A percentile compares a stretch with the other conserved stretches of the same genome.
These are phyloP conservation scores for Denticeps clupeoides DNA, from an alignment of 2,797 vertebrate species.

Conservation along the genomic window DNA sequence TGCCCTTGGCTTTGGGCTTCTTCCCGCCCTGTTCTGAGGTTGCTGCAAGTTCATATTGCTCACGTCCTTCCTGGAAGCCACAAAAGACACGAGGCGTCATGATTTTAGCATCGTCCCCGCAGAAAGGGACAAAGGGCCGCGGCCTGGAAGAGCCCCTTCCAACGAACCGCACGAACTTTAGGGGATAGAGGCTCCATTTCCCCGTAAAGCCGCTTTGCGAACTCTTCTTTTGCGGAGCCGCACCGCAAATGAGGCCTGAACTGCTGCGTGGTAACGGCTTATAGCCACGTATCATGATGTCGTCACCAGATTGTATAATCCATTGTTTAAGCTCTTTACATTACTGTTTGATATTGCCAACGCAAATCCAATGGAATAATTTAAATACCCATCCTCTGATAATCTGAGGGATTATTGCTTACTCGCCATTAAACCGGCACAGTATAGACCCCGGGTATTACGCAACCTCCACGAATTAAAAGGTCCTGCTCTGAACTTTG, in stretches of 20 bases:
- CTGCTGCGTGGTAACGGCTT: no score
- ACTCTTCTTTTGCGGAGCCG: neutral
- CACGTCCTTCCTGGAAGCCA: conserved; percentile 73
- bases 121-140: neutral
- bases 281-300: neutral
- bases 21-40: conserved; percentile 83
- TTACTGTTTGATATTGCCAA: neutral
- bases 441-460: neutral
- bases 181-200: neutral
- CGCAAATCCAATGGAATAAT: neutral
- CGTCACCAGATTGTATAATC: neutral
- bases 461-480: neutral
- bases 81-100: neutral
- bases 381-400: neutral
- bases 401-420: neutral
- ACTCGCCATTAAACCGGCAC: neutral
- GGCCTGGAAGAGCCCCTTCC: neutral
- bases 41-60: conserved; percentile 93
- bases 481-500: neutral
- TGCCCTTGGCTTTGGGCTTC: conserved; percentile 61
- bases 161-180: neutral
- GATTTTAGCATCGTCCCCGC: neutral
- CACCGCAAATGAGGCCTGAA: neutral
- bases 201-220: conserved; percentile 1
- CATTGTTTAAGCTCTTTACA: neutral